Percentiles rank a stretch among this genome's conserved stretches.
phyloP scores from a whole-genome alignment of 2,888 invertebrate species.

The Nowickia ferox region DNA sequence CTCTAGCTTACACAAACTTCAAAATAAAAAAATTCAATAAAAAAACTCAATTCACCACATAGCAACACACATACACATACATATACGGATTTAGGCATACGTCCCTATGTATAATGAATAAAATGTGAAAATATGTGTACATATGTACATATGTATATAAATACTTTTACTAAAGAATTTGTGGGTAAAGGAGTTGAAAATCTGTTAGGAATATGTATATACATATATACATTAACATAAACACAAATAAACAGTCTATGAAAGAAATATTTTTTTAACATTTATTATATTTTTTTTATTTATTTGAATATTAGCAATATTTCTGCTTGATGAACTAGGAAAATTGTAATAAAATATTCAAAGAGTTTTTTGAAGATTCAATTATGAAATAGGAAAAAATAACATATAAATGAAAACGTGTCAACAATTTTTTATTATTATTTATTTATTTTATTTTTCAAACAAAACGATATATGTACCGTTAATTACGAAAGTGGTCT shows the following conservation, averaged over 20 bases:
- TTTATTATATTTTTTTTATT: conserved; percentile 32
- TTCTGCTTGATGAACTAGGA: conserved; percentile 55
- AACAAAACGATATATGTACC: no score
- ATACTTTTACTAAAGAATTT: conserved; percentile 55
- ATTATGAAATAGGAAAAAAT: neutral
- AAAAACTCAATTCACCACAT: no score
- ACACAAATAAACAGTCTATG: conserved; percentile 43
- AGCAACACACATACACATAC: no score
- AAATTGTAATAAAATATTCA: conserved; percentile 56
- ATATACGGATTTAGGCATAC: no score
- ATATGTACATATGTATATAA: neutral
- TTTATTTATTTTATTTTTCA: no score
- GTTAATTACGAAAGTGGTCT: no score
- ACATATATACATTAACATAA: conserved; percentile 20
- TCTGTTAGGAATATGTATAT: conserved; percentile 50
- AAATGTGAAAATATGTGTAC: neutral
- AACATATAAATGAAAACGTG: neutral
- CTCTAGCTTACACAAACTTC: neutral
- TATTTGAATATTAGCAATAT: conserved; percentile 49
- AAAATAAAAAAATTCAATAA: no score
- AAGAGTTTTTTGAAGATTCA: conserved; percentile 12
- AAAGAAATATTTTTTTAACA: conserved; percentile 25
- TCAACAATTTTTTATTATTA: neutral
- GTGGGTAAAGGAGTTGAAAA: conserved; percentile 67
- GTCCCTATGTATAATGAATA: no score